These are phyloP conservation scores for Charadrius vociferus DNA, from an alignment of 2,113 vertebrate genomes.

Conservation along the genomic window DNA sequence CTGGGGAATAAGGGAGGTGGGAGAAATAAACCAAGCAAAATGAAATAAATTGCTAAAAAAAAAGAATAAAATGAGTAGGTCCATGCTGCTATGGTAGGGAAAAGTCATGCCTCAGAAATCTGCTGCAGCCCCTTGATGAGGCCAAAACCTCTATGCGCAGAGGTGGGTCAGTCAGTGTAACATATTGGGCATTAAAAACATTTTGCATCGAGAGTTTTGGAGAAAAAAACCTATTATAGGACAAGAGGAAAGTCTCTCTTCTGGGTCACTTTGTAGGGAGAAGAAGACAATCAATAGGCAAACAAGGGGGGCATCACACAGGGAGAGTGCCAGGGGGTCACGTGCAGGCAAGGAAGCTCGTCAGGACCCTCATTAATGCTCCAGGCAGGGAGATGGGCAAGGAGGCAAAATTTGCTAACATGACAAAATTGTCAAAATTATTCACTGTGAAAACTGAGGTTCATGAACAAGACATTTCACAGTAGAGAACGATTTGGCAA, in stretches of 20 bases:
- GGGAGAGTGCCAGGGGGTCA: not conserved
- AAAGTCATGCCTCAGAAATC: not conserved
- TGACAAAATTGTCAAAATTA: not conserved
- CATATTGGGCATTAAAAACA: no score
- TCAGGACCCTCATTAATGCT: no score
- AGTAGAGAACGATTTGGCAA: not conserved
- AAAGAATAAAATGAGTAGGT: not conserved
- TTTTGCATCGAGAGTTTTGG: not conserved
- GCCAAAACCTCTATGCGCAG: not conserved
- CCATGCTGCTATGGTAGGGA: not conserved
- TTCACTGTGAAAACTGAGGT: not conserved
- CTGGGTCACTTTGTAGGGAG: not conserved
- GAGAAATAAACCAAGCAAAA: not conserved
- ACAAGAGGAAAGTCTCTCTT: not conserved
- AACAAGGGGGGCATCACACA: no score
- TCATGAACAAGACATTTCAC: no score
- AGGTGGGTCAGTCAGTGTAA: no score
- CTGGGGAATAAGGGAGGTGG: not conserved
- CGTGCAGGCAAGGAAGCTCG: no score
- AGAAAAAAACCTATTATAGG: not conserved
- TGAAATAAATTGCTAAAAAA: not conserved
- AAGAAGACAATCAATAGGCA: no score
- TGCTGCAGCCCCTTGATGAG: not conserved
- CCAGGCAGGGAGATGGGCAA: not conserved
- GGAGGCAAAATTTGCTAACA: not conserved